Base-by-base conservation (phyloP, 1,140 invertebrate species). In the Tetramorium simillimum region DNA sequence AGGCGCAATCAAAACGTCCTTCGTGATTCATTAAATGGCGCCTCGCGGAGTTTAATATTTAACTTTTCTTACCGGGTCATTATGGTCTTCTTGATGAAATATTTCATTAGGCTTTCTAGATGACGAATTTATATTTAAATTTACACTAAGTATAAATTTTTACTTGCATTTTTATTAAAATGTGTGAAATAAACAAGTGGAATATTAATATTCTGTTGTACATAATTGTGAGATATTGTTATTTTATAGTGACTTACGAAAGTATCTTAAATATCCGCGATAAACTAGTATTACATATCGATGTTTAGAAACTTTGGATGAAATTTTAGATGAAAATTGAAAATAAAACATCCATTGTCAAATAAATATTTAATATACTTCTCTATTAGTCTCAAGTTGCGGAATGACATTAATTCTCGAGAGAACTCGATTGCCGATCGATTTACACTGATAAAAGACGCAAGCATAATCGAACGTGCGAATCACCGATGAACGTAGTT, bases 21-120 rank as follows among this genome's bases (percentile, higher is more conserved):
- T 73, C 49, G 53, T 21, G 51, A 40, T 49, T 80, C 33, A 81
- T 73, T 75, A 84, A 62, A 18, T 24, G 80, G 80, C 80, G 80
- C 53, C 69, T 75, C 80, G 7, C 16, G 3, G 33, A 33, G 12
- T 69, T 37, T 21, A 56, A 56, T 56, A 49, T 12, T 21, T 49
- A 46, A 51, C n/a, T 40, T 65, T 53, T 60, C 14, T 7, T 60
- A 43, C 0, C 6, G 4, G 58, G 46, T 28, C n/a, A 12, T 62
- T 21, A 18, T 28, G 14, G n/a, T 40, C 58, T 21, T 16, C 6
- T 33, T 4, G 33, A 40, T 37, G 0, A 73, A 56, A 53, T 33
- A 73, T 14, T 37, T 69, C 14, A 24, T 5, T 6, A 24, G 40
- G 10, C n/a, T 53, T 18, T 69, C 4, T 43, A 14, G 16, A 43